Evolutionary conservation across 2,113 vertebrate genomes (phyloP).

Genomic region (Entomyzon cyanotis): DNA sequence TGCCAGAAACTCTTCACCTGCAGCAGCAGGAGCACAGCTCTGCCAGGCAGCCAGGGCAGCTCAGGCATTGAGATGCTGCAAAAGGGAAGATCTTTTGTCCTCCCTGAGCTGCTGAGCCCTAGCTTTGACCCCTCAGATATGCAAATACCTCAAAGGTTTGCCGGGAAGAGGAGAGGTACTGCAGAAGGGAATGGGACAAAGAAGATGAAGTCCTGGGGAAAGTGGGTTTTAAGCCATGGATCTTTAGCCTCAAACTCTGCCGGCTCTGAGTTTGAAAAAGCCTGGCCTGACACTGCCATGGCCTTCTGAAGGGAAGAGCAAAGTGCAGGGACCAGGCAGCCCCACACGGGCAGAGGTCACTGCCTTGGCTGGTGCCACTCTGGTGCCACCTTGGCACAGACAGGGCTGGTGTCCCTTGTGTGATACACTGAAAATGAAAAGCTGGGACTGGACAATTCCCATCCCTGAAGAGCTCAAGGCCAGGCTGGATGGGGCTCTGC

Average conservation of each 20-base stretch:
- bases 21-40: neutral
- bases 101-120: neutral
- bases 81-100: neutral
- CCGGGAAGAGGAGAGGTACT: neutral
- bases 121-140: neutral
- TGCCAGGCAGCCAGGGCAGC: neutral
- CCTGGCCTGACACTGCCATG: neutral
- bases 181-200: neutral
- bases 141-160: neutral
- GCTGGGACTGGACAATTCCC: neutral
- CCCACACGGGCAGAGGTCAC: fast-evolving
- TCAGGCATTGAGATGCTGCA: neutral
- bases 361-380: neutral
- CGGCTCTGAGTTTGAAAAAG: neutral
- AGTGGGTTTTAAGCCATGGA: neutral
- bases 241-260: neutral
- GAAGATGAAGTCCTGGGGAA: neutral
- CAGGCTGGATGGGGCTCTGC: neutral
- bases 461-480: neutral
- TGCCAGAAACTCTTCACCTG: neutral
- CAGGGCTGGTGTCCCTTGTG: neutral
- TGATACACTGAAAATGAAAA: neutral
- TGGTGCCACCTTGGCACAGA: neutral
- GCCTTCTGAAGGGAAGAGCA: fast-evolving
- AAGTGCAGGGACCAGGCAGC: neutral